Conservation (phyloP, 2,113 vertebrate genomes). For the Pogona vitticeps region DNA sequence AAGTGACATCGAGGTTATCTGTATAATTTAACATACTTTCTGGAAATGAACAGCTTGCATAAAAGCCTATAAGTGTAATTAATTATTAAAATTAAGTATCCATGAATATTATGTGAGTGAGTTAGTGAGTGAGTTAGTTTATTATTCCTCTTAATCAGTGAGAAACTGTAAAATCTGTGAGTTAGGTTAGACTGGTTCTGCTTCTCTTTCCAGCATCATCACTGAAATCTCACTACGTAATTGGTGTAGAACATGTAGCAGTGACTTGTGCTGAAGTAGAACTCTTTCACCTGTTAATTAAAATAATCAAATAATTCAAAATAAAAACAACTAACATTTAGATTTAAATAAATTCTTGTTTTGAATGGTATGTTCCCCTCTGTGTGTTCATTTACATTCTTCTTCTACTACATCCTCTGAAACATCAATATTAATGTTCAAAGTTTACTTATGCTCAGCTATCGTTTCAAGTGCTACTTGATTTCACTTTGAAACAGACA, state of each 20-base stretch:
- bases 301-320: conserved; percentile 55
- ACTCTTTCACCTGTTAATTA: conserved; percentile 13
- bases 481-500: conserved; percentile 55
- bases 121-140: conserved; percentile 54
- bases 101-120: conserved; percentile 86
- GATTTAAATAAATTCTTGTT: conserved; percentile 54
- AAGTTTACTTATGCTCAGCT: conserved; percentile 61
- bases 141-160: conserved; percentile 61
- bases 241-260: background rate
- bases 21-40: background rate
- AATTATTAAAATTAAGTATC: conserved; percentile 79
- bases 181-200: conserved; percentile 47
- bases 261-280: conserved; percentile 13
- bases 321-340: conserved; percentile 51
- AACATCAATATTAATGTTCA: conserved; percentile 46
- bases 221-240: conserved; percentile 56
- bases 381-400: conserved; percentile 60
- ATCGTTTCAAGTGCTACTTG: conserved; percentile 55
- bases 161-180: conserved; percentile 61
- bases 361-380: conserved; percentile 43
- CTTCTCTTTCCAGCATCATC: conserved; percentile 28
- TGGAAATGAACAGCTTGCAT: conserved; percentile 36
- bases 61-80: conserved; percentile 55
- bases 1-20: conserved; percentile 7
- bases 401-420: background rate